phyloP scores from a whole-genome alignment of 2,113 vertebrate species.

The Pristiophorus japonicus region DNA sequence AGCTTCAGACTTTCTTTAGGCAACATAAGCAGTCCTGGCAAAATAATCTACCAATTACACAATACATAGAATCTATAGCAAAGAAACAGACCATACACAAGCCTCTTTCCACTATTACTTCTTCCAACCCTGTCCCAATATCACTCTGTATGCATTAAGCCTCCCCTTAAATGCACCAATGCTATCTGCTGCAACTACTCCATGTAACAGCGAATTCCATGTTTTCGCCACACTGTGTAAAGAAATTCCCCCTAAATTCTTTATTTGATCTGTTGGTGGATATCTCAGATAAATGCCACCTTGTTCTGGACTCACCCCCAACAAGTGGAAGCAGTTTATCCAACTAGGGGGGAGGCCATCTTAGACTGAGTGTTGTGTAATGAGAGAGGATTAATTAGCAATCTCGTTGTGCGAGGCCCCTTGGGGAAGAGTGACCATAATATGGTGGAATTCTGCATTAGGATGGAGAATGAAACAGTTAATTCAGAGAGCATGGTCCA shows the following conservation, averaged over 20 bases:
- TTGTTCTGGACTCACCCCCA: not conserved
- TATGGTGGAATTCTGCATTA: too few species aligned
- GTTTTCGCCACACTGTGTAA: not conserved
- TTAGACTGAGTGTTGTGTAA: too few species aligned
- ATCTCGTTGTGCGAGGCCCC: too few species aligned
- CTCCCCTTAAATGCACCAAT: not conserved
- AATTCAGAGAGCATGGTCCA: too few species aligned
- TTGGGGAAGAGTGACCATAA: too few species aligned
- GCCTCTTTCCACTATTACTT: not conserved
- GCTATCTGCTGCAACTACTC: not conserved
- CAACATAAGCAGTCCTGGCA: too few species aligned
- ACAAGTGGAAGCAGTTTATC: not conserved
- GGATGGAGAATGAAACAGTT: too few species aligned
- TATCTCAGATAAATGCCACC: not conserved
- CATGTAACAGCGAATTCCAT: not conserved
- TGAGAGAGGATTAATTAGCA: too few species aligned
- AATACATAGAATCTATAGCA: not conserved
- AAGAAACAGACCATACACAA: not conserved
- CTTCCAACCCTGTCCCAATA: not conserved
- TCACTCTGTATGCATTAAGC: not conserved
- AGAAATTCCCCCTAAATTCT: not conserved
- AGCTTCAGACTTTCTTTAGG: not conserved
- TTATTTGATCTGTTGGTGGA: not conserved
- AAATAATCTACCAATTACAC: not conserved
- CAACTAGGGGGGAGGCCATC: too few species aligned